Evolutionary conservation across 2,888 invertebrate species (phyloP), one percentile per base, ranked within the genome.

Genomic region (Scaptomyza flava): DNA sequence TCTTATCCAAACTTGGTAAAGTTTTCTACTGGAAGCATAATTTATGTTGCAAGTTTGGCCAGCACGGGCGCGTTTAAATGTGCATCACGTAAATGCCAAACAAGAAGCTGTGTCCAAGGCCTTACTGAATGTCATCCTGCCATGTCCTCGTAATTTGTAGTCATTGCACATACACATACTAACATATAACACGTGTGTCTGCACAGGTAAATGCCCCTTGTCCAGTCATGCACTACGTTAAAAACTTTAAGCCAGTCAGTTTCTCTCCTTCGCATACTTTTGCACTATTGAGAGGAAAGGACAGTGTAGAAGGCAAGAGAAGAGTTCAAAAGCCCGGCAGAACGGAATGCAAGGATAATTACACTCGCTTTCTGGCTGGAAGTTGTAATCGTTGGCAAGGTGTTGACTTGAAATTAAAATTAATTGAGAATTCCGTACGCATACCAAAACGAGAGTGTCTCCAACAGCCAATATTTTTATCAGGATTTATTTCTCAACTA

Each of bases 361-460:
- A 78, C 78, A 65, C 72, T 68, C 64, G 56, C 43, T 72, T 62
- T 64, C 62, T 27, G 27, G 27, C 27, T 27, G 27, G 23, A 12
- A 34, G 45, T 54, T 72, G 78, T 68, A 80, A 70, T 73, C 70
- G 73, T 71, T 72, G 76, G 75, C 66, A 74, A 89, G 89, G 89
- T 89, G 89, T 89, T 90, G 89, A 89, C 89, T 89, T 74, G 81
- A 89, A 89, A 89, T 89, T 89, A 89, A 90, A 89, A 89, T 89
- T 87, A 89, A 90, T 89, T 90, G 87, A 82, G 81, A 88, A 89
- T 90, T 89, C 89, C 79, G 63, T 64, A 79, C 79, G 85, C 89
- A 87, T 89, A 83, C 60, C n/a, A n/a, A n/a, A n/a, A n/a, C n/a
- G 68, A 76, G 72, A 76, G 79, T 79, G 81, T 80, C 77, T 72